Evolutionary conservation across 2,113 vertebrate genomes (phyloP).

Genomic region (Isichthys henryi): DNA sequence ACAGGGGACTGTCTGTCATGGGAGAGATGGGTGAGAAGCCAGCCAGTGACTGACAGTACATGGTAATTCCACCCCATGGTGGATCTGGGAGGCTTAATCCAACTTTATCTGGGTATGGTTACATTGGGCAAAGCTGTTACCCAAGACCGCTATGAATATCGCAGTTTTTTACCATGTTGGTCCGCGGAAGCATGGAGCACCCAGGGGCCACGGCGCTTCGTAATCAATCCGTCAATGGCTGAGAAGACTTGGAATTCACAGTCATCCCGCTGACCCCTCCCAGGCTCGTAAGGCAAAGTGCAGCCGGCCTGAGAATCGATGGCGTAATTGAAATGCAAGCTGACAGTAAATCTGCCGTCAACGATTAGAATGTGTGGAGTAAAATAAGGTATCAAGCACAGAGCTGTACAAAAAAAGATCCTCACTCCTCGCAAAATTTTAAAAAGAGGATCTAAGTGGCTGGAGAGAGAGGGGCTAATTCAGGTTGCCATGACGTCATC

Average conservation of each 20-base stretch:
- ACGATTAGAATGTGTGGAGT: neutral
- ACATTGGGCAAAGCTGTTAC: neutral
- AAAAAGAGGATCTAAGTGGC: neutral
- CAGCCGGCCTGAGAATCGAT: neutral
- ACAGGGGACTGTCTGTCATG: neutral
- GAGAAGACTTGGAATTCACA: neutral
- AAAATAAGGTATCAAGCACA: neutral
- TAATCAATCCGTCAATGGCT: neutral
- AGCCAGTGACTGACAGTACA: neutral
- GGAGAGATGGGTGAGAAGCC: neutral
- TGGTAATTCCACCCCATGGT: neutral
- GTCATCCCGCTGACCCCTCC: neutral
- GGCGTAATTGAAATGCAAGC: neutral
- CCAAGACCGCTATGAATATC: neutral
- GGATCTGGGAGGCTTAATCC: neutral
- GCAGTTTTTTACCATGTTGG: neutral
- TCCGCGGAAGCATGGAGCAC: neutral
- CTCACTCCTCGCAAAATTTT: neutral
- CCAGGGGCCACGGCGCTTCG: neutral
- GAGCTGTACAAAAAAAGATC: neutral
- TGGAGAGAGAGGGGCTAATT: neutral
- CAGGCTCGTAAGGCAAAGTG: neutral
- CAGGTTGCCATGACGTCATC: neutral
- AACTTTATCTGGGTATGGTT: neutral
- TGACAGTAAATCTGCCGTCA: neutral